Conservation (phyloP, 1,140 invertebrate genomes). For the Paraescarpia echinospica region DNA sequence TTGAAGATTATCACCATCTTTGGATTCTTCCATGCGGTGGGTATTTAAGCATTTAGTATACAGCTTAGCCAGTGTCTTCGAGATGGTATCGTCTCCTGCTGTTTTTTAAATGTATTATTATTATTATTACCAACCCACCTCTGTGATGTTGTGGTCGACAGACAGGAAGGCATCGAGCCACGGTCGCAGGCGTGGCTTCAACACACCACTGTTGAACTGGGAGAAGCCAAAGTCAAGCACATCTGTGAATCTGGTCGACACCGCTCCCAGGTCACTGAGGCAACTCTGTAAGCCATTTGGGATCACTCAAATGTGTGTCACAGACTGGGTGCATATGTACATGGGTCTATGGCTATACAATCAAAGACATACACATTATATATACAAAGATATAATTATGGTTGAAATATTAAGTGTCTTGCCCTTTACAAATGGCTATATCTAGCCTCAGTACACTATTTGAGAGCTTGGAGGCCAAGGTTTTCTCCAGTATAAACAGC, state of each 20-base stretch:
- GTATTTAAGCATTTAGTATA: too few species aligned
- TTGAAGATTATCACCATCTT: too few species aligned
- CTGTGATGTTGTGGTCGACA: constrained; percentile 77
- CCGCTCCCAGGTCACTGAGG: constrained; percentile 72
- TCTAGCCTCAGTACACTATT: neutral
- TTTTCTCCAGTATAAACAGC: neutral
- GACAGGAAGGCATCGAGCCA: constrained; percentile 81
- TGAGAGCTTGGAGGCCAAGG: neutral
- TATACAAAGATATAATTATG: neutral
- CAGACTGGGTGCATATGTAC: neutral
- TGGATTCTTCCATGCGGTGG: too few species aligned
- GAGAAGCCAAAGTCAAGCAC: constrained; percentile 83
- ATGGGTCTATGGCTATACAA: neutral
- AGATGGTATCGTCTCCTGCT: too few species aligned
- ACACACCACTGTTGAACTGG: constrained; percentile 76
- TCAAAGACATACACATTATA: neutral
- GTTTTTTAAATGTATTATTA: constrained; percentile 70
- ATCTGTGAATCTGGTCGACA: constrained; percentile 74
- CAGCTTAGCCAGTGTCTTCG: too few species aligned
- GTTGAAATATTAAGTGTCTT: neutral
- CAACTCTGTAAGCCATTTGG: constrained; percentile 55
- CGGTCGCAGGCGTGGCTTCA: constrained; percentile 84
- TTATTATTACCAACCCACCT: constrained; percentile 71
- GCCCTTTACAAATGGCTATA: too few species aligned
- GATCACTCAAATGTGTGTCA: neutral